These are phyloP conservation scores for Aphaenogaster ashmeadi DNA, from an alignment of 1,140 invertebrate genomes.

Conservation along the genomic window DNA sequence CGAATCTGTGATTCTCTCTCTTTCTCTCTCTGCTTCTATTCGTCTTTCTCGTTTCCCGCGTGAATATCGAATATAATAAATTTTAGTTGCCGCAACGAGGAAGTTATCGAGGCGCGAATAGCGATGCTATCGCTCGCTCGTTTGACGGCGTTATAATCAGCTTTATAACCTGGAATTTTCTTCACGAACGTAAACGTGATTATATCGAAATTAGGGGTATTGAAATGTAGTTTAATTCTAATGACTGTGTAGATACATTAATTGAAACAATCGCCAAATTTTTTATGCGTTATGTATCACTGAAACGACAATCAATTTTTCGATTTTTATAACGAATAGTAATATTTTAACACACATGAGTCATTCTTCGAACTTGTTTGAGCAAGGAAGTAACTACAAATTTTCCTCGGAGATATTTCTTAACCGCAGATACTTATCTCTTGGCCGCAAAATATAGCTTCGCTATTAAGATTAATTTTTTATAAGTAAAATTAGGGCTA, in stretches of 20 bases:
- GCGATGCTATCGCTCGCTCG: not conserved
- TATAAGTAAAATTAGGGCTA: not conserved
- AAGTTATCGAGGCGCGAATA: constrained; percentile 30
- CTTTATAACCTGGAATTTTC: constrained; percentile 24
- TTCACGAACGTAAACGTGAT: not conserved
- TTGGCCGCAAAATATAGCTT: not conserved
- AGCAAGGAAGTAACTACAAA: not conserved
- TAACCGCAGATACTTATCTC: not conserved
- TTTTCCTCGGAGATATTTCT: not conserved
- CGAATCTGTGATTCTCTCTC: constrained; percentile 11
- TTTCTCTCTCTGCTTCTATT: not conserved
- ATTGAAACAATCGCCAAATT: not conserved
- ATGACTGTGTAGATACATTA: not conserved
- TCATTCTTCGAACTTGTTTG: not conserved
- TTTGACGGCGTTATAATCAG: constrained; percentile 15
- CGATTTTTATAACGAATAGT: constrained; percentile 7
- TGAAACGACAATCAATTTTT: constrained; percentile 15
- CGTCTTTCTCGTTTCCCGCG: not conserved
- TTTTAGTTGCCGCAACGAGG: constrained; percentile 21
- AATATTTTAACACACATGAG: not conserved
- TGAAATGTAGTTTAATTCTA: not conserved
- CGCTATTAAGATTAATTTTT: not conserved
- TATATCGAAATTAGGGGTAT: not conserved
- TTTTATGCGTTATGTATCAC: not conserved
- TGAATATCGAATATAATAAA: constrained; percentile 51